Conservation (phyloP, 2,113 vertebrate genomes). For the Aptenodytes forsteri region DNA sequence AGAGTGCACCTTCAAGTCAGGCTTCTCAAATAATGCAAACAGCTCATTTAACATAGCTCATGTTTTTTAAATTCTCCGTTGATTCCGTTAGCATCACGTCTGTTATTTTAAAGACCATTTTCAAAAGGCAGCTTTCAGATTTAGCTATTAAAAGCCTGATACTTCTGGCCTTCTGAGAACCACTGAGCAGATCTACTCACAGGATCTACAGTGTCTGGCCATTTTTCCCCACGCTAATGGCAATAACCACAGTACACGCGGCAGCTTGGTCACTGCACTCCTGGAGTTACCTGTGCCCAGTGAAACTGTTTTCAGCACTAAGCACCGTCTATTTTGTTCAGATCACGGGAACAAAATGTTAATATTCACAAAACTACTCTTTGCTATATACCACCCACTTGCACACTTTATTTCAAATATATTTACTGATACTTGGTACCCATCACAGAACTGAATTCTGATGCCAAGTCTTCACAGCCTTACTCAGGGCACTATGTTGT, state of each 20-base stretch:
- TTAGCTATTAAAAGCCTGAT: not conserved
- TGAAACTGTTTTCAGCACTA: not conserved
- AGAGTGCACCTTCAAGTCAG: not conserved
- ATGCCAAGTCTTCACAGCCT: fast-evolving
- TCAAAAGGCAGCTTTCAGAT: not conserved
- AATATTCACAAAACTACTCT: not conserved
- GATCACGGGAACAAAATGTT: not conserved
- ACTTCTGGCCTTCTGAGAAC: not conserved
- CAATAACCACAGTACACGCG: fast-evolving
- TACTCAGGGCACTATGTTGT: fast-evolving
- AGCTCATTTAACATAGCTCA: not conserved
- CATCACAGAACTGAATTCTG: not conserved
- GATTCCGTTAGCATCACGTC: not conserved
- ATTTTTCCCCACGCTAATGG: fast-evolving
- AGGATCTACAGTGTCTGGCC: not conserved
- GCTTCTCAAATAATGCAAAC: not conserved
- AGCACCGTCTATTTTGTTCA: not conserved
- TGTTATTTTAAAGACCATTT: not conserved
- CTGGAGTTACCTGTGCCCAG: not conserved
- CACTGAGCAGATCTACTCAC: not conserved
- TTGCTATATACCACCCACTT: not conserved
- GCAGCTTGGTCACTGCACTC: not conserved
- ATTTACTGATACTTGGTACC: not conserved
- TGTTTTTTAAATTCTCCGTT: not conserved
- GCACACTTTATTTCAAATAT: not conserved